Percentiles rank a stretch among this genome's conserved stretches.
phyloP scores from a whole-genome alignment of 2,113 vertebrate species.

The Pomatorhinus ruficollis region DNA sequence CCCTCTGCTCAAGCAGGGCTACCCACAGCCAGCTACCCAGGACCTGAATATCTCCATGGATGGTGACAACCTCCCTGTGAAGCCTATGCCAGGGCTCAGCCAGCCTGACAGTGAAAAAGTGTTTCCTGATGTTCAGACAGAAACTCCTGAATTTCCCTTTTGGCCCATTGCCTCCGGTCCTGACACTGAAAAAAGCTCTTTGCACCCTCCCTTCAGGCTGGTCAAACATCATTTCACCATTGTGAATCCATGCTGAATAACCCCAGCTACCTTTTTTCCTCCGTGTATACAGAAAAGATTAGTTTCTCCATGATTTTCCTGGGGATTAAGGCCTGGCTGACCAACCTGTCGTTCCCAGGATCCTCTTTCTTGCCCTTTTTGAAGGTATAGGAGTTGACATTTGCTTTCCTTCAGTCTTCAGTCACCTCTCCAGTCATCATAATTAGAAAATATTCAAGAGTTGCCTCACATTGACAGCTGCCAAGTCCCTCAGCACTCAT shows the following conservation, averaged over 20 bases:
- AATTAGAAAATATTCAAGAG: background rate
- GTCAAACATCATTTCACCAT: background rate
- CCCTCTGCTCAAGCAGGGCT: background rate
- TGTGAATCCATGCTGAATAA: background rate
- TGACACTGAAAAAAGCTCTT: background rate
- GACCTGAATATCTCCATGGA: background rate
- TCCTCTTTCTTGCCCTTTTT: background rate
- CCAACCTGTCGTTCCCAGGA: background rate
- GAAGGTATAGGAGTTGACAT: background rate
- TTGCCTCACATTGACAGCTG: background rate
- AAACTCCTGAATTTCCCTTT: background rate
- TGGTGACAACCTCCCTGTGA: background rate
- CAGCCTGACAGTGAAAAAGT: background rate
- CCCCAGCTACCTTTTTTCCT: background rate
- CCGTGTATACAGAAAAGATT: fast-evolving
- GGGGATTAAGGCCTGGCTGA: background rate
- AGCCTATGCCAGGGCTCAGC: background rate
- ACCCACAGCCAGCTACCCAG: background rate
- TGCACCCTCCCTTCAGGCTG: background rate
- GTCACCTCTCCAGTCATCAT: background rate
- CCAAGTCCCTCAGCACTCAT: background rate
- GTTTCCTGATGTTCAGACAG: background rate
- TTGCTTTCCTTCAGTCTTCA: background rate
- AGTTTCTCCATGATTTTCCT: background rate
- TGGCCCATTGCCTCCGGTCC: background rate